These are phyloP conservation scores for Disparrhopalites patrizii DNA, from an alignment of 2,888 invertebrate genomes.

Conservation along the genomic window DNA sequence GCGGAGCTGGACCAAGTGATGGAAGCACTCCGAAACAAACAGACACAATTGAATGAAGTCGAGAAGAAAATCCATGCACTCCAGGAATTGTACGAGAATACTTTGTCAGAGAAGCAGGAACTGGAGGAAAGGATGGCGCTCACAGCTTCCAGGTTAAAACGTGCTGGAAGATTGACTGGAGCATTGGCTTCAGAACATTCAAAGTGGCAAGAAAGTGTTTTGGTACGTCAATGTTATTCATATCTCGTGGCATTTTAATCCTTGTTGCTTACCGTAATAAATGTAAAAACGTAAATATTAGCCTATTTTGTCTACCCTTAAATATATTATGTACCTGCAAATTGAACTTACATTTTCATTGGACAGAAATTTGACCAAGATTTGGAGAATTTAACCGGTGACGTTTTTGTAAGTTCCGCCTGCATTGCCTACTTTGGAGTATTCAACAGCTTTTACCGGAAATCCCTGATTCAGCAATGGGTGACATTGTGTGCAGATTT, in stretches of 20 bases:
- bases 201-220: constrained; percentile 73
- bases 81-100: constrained; percentile 65
- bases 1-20: constrained; percentile 70
- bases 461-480: constrained; percentile 67
- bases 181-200: constrained; percentile 82
- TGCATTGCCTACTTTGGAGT: constrained; percentile 89
- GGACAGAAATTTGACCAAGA: constrained; percentile 63
- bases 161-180: constrained; percentile 79
- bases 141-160: constrained; percentile 70
- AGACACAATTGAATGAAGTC: constrained; percentile 73
- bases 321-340: background rate
- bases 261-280: too few species aligned
- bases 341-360: constrained; percentile 35
- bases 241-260: too few species aligned
- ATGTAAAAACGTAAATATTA: too few species aligned
- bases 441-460: constrained; percentile 65
- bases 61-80: constrained; percentile 64
- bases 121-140: constrained; percentile 70
- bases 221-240: too few species aligned
- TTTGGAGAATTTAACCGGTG: constrained; percentile 72
- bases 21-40: constrained; percentile 71
- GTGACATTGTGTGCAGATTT: constrained; percentile 61
- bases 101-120: constrained; percentile 69
- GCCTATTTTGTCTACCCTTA: background rate
- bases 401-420: constrained; percentile 79